A percentile compares a stretch with the other conserved stretches of the same genome.
Conservation (phyloP, 2,797 vertebrate species). For the Kryptopterus vitreolus region DNA sequence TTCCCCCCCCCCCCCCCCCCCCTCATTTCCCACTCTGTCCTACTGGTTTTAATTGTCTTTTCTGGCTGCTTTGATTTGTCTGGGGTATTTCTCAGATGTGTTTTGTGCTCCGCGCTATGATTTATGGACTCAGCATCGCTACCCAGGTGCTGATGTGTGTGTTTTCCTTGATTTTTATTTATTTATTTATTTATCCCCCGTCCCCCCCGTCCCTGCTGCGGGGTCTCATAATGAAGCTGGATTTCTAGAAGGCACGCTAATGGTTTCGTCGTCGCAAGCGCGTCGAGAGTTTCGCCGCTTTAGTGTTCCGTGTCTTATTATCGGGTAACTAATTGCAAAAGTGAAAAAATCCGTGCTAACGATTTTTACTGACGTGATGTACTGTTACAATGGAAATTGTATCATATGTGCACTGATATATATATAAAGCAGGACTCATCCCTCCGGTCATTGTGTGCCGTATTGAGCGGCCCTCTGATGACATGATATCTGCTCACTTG, state of each 20-base stretch:
- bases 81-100: conserved; percentile 12
- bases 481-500: conserved; percentile 8
- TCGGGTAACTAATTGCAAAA: not conserved
- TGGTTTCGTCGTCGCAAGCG: not conserved
- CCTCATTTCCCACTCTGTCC: conserved; percentile 1
- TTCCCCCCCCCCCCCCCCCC: conserved; percentile 5
- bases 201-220: not conserved
- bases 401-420: not conserved
- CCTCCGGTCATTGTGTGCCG: conserved; percentile 2
- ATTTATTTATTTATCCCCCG: conserved; percentile 11
- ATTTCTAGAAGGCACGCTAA: not conserved
- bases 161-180: conserved; percentile 10
- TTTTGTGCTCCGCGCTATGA: not conserved
- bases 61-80: not conserved
- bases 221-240: not conserved
- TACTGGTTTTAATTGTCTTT: conserved; percentile 18
- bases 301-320: not conserved
- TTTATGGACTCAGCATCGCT: conserved; percentile 23
- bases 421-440: conserved; percentile 6
- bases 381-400: not conserved
- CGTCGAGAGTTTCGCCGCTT: not conserved
- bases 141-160: conserved; percentile 33
- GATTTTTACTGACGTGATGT: not conserved
- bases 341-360: not conserved
- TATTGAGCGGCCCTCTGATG: not conserved